Conservation (phyloP, 2,797 vertebrate species). For the Zalophus californianus region DNA sequence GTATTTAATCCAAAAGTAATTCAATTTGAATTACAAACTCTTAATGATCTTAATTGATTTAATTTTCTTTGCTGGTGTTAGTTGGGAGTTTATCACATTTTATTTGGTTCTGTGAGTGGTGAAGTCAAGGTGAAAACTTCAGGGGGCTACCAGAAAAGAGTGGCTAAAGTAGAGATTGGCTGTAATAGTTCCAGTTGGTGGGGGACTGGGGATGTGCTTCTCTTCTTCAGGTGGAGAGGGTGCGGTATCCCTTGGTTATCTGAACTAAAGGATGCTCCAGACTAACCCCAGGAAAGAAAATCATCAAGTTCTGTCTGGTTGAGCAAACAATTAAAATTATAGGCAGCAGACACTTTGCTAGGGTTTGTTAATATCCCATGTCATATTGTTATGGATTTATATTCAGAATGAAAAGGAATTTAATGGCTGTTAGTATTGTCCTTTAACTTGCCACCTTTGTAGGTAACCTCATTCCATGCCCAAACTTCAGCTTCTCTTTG, state of each 20-base stretch:
- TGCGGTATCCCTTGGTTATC: background rate
- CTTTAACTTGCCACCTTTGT: conserved; percentile 20
- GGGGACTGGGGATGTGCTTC: background rate
- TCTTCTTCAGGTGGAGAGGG: background rate
- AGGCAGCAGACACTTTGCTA: background rate
- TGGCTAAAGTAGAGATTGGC: background rate
- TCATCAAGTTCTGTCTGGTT: background rate
- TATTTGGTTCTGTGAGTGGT: conserved; percentile 34
- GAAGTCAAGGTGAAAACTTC: conserved; percentile 14
- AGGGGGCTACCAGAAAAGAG: background rate
- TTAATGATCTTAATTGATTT: conserved; percentile 54
- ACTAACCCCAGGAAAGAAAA: conserved; percentile 53
- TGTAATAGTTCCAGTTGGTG: background rate
- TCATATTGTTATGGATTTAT: background rate
- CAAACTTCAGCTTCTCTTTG: background rate
- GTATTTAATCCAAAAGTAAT: conserved; percentile 61
- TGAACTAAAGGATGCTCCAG: background rate
- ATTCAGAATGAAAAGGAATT: conserved; percentile 25
- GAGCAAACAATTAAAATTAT: conserved; percentile 53
- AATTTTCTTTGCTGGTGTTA: conserved; percentile 55
- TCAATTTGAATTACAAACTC: conserved; percentile 29
- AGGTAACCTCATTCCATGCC: background rate
- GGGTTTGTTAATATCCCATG: conserved; percentile 40
- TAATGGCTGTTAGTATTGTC: background rate
- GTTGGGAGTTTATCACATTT: conserved; percentile 42